Conservation (phyloP, 1,140 invertebrate genomes). For the Plectus sambesii region DNA sequence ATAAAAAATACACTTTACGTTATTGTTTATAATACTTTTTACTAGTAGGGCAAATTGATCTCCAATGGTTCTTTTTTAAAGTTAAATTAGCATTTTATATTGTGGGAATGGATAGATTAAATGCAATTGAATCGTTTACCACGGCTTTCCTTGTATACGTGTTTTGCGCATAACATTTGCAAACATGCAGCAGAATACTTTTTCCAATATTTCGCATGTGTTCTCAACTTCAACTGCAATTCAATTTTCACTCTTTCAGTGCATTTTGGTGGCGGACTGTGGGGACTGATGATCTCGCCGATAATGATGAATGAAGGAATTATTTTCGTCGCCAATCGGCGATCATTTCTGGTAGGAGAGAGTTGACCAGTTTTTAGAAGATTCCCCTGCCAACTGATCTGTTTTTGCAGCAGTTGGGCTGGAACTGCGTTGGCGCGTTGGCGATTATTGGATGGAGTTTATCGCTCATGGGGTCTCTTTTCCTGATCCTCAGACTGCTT, state of each 20-base stretch:
- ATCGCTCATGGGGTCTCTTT: slow-evolving; percentile 49
- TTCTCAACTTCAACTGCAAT: not conserved
- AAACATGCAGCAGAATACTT: too few species aligned
- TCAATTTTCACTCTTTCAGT: slow-evolving; percentile 32
- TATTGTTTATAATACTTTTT: too few species aligned
- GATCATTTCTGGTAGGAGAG: slow-evolving; percentile 4
- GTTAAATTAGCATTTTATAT: too few species aligned
- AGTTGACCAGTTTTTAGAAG: slow-evolving; percentile 22
- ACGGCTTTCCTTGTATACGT: too few species aligned
- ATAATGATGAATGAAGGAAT: slow-evolving; percentile 47
- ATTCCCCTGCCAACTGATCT: slow-evolving; percentile 7
- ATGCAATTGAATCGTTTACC: too few species aligned
- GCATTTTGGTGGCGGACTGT: slow-evolving; percentile 53
- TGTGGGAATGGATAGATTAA: too few species aligned
- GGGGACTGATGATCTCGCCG: slow-evolving; percentile 51
- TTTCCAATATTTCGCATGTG: not conserved
- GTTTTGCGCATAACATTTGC: too few species aligned
- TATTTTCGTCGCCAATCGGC: slow-evolving; percentile 21
- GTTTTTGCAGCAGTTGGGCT: slow-evolving; percentile 46
- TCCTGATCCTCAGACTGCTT: slow-evolving; percentile 47
- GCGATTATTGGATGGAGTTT: slow-evolving; percentile 52
- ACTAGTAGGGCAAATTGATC: too few species aligned
- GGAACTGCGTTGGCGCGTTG: slow-evolving; percentile 50
- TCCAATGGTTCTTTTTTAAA: too few species aligned
- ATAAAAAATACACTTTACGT: too few species aligned